Evolutionary conservation across 2,888 invertebrate genomes (phyloP).

Genomic region (Amaurobius ferox): DNA sequence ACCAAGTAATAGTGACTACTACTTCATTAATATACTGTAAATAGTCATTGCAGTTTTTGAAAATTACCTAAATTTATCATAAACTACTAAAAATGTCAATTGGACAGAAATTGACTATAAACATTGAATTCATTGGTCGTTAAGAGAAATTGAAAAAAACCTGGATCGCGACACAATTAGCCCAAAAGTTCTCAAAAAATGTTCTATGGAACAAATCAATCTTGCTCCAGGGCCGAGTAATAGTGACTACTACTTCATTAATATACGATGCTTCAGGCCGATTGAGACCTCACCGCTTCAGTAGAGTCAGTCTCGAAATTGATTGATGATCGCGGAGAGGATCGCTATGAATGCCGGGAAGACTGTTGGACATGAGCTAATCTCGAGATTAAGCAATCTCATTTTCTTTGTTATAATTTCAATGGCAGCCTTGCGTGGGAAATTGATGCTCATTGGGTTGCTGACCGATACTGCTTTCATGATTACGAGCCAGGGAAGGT

Average conservation of each 20-base stretch:
- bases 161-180: background rate
- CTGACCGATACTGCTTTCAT: background rate
- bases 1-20: too few species aligned
- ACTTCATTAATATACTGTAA: too few species aligned
- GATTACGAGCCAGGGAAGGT: too few species aligned
- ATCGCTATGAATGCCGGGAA: conserved; percentile 1
- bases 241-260: conserved; percentile 3
- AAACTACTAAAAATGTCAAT: too few species aligned
- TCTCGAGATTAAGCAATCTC: conserved; percentile 12
- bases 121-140: too few species aligned
- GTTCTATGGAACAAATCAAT: background rate
- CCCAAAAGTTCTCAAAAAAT: background rate
- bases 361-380: conserved; percentile 2
- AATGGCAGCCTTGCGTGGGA: background rate
- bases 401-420: background rate
- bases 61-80: too few species aligned
- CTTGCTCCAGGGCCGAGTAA: background rate
- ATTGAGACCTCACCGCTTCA: conserved; percentile 5
- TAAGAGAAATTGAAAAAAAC: background rate
- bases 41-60: too few species aligned
- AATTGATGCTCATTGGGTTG: background rate
- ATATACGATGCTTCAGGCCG: conserved; percentile 3
- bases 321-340: background rate
- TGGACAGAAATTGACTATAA: too few species aligned
- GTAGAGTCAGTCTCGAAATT: conserved; percentile 2